Conservation (phyloP, 2,113 vertebrate genomes). For the Tretioscincus oriximinensis region DNA sequence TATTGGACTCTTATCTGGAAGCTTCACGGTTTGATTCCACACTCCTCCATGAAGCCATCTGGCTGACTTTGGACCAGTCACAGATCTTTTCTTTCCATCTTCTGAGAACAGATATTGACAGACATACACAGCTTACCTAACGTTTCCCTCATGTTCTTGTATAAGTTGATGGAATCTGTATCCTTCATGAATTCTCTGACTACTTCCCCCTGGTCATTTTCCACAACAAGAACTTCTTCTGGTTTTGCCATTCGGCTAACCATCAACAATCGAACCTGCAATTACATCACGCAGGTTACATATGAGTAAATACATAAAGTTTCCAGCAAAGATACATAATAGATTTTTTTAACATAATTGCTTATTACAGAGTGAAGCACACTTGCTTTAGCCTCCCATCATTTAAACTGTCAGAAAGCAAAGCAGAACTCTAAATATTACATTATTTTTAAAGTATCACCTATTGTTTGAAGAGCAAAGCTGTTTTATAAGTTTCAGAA, state of each 20-base stretch:
- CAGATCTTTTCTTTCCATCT: too few relatives aligned
- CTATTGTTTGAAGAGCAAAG: background rate
- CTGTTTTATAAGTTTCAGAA: too few relatives aligned
- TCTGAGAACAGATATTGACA: too few relatives aligned
- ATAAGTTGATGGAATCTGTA: conserved; percentile 97
- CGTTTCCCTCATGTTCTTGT: conserved; percentile 99
- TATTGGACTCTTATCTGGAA: too few relatives aligned
- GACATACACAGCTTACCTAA: conserved; percentile 78
- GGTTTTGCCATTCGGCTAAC: conserved; percentile 99
- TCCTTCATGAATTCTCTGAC: conserved; percentile 99
- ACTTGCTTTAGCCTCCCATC: too few relatives aligned
- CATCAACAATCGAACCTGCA: conserved; percentile 94
- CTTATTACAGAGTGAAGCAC: too few relatives aligned
- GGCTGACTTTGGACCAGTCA: too few relatives aligned
- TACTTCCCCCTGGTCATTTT: conserved; percentile 98
- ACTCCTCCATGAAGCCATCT: too few relatives aligned
- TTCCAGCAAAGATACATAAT: background rate
- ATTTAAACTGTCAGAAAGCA: too few relatives aligned
- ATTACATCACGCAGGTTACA: background rate
- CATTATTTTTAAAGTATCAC: background rate
- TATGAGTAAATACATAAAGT: too few relatives aligned
- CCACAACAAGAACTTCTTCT: conserved; percentile 96
- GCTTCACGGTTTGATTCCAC: too few relatives aligned
- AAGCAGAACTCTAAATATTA: background rate
- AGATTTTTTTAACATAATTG: background rate